Evolutionary conservation across 2,888 invertebrate species (phyloP).

Genomic region (Tetragnatha montana): DNA sequence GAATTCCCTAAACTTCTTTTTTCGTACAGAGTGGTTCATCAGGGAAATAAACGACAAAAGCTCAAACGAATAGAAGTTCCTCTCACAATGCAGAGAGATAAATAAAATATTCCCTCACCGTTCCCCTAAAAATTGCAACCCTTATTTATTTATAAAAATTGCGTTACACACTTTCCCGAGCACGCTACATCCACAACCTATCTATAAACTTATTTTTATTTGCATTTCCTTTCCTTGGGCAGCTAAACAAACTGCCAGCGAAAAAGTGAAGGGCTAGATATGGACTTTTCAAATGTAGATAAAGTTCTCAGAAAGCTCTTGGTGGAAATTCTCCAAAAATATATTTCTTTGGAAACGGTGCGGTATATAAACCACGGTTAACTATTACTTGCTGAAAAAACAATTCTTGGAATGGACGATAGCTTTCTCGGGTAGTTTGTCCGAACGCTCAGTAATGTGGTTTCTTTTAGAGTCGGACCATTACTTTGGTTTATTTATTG

Average conservation of each 20-base stretch:
- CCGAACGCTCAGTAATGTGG: no score
- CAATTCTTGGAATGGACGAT: neutral
- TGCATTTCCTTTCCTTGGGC: neutral
- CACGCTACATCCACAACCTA: neutral
- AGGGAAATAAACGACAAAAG: no score
- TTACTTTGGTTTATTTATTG: no score
- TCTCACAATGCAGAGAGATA: neutral
- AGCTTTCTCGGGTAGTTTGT: no score
- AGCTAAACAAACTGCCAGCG: neutral
- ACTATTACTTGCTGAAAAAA: neutral
- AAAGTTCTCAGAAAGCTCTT: neutral
- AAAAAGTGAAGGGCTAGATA: neutral
- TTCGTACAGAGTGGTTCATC: no score
- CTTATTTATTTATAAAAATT: constrained; percentile 27
- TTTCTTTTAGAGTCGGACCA: no score
- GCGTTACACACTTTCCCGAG: neutral
- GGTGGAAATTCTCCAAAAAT: neutral
- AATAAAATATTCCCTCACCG: neutral
- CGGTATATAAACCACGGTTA: neutral
- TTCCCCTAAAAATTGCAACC: neutral
- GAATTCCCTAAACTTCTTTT: no score
- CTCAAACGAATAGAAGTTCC: no score
- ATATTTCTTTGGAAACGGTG: neutral
- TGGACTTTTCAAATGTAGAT: constrained; percentile 9
- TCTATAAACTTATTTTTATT: neutral